Evolutionary conservation across 2,113 vertebrate genomes (phyloP).

Genomic region (Lepus timidus): DNA sequence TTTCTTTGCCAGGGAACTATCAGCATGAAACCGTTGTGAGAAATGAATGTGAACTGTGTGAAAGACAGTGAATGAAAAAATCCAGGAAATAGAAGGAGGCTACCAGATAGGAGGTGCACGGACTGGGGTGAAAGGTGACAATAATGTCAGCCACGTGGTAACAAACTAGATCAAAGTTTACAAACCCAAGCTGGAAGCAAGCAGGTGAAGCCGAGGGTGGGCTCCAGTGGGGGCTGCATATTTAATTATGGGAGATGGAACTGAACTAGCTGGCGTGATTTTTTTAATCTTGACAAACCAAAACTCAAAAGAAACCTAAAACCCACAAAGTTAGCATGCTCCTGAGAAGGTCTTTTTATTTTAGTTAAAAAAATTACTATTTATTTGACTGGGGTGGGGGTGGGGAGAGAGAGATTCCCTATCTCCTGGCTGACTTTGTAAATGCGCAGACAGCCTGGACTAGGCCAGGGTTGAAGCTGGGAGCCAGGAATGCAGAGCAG

Average conservation of each 20-base stretch:
- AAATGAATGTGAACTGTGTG: slow-evolving; percentile 18
- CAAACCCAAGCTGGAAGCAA: neutral
- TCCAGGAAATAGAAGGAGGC: slow-evolving; percentile 12
- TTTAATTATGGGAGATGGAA: slow-evolving; percentile 9
- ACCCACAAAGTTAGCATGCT: neutral
- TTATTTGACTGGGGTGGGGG: no score
- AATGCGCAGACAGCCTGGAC: no score
- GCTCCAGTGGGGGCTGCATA: neutral
- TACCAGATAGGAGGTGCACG: neutral
- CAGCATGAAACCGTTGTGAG: slow-evolving; percentile 50
- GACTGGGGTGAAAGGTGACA: slow-evolving; percentile 22
- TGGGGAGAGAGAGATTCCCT: no score
- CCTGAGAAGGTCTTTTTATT: neutral
- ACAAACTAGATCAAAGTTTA: neutral
- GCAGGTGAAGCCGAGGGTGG: neutral
- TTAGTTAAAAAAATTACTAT: neutral
- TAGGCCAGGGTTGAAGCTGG: no score
- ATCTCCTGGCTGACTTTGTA: no score
- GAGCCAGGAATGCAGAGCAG: no score
- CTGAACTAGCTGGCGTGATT: neutral
- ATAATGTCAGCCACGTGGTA: neutral
- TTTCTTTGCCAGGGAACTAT: slow-evolving; percentile 22
- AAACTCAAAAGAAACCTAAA: neutral
- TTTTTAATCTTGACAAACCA: neutral
- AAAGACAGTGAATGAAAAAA: neutral